A percentile compares a stretch with the other conserved stretches of the same genome.
Evolutionary conservation across 2,113 vertebrate genomes (phyloP).

Genomic region (Eptatretus burgeri): DNA sequence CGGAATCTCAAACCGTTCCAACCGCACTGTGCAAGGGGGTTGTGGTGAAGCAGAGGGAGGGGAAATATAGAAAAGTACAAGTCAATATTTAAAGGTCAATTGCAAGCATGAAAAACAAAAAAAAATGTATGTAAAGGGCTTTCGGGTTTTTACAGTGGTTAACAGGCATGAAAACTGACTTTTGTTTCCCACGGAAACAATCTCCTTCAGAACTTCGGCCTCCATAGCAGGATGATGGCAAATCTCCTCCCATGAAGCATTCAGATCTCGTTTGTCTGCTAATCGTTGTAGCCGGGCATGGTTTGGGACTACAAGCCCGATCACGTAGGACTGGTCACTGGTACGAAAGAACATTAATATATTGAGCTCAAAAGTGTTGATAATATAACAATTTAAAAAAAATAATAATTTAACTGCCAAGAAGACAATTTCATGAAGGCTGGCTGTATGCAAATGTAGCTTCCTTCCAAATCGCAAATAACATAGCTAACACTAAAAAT

Average conservation of each 20-base stretch:
- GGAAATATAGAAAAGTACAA: no score
- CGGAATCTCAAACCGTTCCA: constrained; percentile 76
- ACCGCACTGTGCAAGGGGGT: constrained; percentile 18
- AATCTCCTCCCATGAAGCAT: constrained; percentile 42
- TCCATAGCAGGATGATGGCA: constrained; percentile 46
- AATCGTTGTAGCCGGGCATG: constrained; percentile 49
- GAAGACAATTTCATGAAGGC: no score
- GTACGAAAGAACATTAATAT: constrained; percentile 10
- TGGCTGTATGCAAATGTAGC: no score
- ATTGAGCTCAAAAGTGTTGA: not conserved
- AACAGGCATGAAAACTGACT: constrained; percentile 20
- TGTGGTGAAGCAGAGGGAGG: not conserved
- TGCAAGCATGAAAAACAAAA: no score
- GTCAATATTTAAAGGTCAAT: no score
- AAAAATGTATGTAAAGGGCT: not conserved
- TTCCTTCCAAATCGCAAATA: no score
- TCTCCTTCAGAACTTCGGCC: constrained; percentile 41
- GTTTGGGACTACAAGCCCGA: constrained; percentile 84
- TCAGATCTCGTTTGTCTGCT: constrained; percentile 31
- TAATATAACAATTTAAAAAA: not conserved
- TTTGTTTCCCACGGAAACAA: constrained; percentile 36
- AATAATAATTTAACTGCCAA: no score
- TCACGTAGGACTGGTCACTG: constrained; percentile 67
- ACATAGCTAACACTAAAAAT: no score
- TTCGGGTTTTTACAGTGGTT: not conserved